Base-by-base conservation (phyloP, 2,888 invertebrate species). In the Acrobasis suavella region DNA sequence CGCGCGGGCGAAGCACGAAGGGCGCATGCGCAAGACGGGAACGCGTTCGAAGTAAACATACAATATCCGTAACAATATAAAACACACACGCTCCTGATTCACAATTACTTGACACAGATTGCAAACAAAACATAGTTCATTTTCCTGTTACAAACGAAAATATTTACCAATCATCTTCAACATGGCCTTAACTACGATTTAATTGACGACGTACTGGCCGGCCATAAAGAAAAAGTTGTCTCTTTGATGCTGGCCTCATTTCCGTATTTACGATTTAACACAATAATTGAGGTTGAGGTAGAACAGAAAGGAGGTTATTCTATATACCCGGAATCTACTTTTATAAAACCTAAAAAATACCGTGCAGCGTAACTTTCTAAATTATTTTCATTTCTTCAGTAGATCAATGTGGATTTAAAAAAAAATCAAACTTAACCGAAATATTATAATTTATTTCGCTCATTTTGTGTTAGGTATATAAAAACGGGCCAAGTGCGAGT, bases 1-100 rank as follows among this genome's bases (percentile, higher is more conserved):
- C 78, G 79, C 75, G 64, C 62, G 58, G 60, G 62, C 64, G 69
- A 65, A 65, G 65, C 62, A 63, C 64, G 69, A 70, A 73, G 72
- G 69, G 75, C 81, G 81, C 81, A 77, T 75, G 79, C 80, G 82
- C 75, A 70, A 42, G 73, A 73, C 66, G 64, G 32, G 55, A 63
- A 67, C 68, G 72, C 69, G 72, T 72, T 73, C 72, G 72, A 66
- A 64, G 67, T 60, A 22, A 51, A 46, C 46, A 46, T 42, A 46
- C n/a, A 46, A 46, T 46, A 46, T 12, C 2, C 6, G 14, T 12
- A 46, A 46, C 46, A 46, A 32, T 14, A 42, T 12, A 14, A n/a
- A 46, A 46, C 14, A 46, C n/a, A n/a, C 46, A 46, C 14, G 10
- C 46, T n/a, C 46, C 46, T 46, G 46, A n/a, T 46, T 46, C 46